Percentiles rank a stretch among this genome's conserved stretches.
These are phyloP conservation scores for Leucozona laternaria DNA, from an alignment of 2,888 invertebrate genomes.

Conservation along the genomic window DNA sequence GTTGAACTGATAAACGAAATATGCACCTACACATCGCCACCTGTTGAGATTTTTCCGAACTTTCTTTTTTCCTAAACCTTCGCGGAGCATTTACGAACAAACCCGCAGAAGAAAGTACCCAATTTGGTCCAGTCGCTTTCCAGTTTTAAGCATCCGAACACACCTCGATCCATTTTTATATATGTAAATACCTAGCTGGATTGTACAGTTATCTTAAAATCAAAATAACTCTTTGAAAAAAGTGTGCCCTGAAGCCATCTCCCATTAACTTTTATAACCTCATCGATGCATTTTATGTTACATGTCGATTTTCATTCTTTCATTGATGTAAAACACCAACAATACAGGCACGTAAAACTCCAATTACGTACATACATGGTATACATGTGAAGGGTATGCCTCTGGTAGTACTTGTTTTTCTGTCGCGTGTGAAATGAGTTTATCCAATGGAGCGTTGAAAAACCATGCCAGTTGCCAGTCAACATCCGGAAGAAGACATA, in stretches of 20 bases:
- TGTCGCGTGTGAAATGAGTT: conserved; percentile 52
- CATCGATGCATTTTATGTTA: conserved; percentile 38
- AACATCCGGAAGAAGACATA: conserved; percentile 49
- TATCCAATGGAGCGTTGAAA: conserved; percentile 55
- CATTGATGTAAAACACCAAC: conserved; percentile 27
- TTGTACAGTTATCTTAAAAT: too few species aligned
- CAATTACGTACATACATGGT: background rate
- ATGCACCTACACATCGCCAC: too few species aligned
- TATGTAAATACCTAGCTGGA: too few species aligned
- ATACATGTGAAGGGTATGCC: conserved; percentile 5
- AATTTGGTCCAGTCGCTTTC: too few species aligned
- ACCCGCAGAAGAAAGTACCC: too few species aligned
- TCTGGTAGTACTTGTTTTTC: conserved; percentile 26
- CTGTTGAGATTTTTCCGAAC: too few species aligned
- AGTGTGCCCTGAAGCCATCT: background rate
- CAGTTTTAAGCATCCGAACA: too few species aligned
- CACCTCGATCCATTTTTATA: too few species aligned
- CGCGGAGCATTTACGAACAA: too few species aligned
- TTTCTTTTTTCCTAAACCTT: too few species aligned
- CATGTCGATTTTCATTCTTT: conserved; percentile 34
- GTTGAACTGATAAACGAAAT: too few species aligned
- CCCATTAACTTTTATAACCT: conserved; percentile 20
- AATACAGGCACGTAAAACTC: conserved; percentile 11
- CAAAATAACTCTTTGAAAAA: background rate
- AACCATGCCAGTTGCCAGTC: conserved; percentile 36